Conservation (phyloP, 2,888 invertebrate species). For the Neuroscelio doddi region DNA sequence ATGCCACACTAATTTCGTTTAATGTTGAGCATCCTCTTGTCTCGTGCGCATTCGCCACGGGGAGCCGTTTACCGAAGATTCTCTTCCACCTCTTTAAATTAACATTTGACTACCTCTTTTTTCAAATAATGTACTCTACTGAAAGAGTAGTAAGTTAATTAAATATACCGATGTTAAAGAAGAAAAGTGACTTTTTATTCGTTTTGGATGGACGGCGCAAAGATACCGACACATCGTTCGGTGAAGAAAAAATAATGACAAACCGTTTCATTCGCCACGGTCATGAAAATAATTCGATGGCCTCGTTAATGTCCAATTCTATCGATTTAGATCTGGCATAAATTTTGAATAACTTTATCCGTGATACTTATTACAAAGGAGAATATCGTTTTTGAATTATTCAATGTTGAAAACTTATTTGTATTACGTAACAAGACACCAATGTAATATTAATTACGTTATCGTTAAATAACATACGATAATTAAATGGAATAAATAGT, state of each 20-base stretch:
- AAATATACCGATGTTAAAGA: slow-evolving; percentile 12
- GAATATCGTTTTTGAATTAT: slow-evolving; percentile 13
- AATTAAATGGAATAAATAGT: too few relatives aligned
- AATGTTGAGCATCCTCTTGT: slow-evolving; percentile 59
- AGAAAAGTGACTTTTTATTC: slow-evolving; percentile 19
- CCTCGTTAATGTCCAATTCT: slow-evolving; percentile 67
- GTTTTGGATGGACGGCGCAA: slow-evolving; percentile 49
- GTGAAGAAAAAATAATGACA: slow-evolving; percentile 24
- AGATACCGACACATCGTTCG: slow-evolving; percentile 45
- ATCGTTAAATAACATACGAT: too few relatives aligned
- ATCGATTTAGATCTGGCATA: slow-evolving; percentile 60
- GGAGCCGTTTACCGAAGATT: slow-evolving; percentile 62
- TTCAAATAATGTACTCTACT: slow-evolving; percentile 5
- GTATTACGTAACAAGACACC: too few relatives aligned
- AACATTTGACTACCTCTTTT: slow-evolving; percentile 13
- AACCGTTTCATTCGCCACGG: slow-evolving; percentile 57
- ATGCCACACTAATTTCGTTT: slow-evolving; percentile 70
- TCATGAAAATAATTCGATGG: slow-evolving; percentile 63
- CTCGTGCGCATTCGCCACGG: slow-evolving; percentile 52
- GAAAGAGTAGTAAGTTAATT: slow-evolving; percentile 5
- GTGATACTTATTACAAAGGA: slow-evolving; percentile 8
- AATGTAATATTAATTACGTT: too few relatives aligned
- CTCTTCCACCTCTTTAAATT: slow-evolving; percentile 17
- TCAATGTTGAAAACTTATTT: too few relatives aligned
- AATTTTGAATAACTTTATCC: slow-evolving; percentile 29